phyloP scores from a whole-genome alignment of 2,113 vertebrate species.

The Glaucomys volans region DNA sequence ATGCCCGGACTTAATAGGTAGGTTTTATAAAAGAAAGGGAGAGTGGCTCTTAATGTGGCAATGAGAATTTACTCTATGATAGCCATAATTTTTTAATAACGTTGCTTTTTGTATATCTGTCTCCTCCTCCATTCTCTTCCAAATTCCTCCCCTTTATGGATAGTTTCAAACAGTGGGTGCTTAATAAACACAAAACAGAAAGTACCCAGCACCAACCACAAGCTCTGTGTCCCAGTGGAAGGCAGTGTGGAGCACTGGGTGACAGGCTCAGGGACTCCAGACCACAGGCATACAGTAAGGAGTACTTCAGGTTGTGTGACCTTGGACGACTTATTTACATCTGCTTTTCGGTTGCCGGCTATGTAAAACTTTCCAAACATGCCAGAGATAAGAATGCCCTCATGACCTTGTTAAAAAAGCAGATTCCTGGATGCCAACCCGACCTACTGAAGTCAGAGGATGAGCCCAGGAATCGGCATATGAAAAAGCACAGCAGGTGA shows the following conservation, averaged over 20 bases:
- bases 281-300: not conserved
- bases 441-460: not conserved
- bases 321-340: not conserved
- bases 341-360: not conserved
- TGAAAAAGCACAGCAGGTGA: not conserved
- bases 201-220: not conserved
- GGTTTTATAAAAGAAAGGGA: not conserved
- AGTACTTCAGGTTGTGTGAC: not conserved
- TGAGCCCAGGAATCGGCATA: not conserved
- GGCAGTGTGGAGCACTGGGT: not conserved
- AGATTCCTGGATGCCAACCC: not conserved
- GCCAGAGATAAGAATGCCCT: not conserved
- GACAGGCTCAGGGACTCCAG: not conserved
- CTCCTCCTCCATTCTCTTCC: not conserved
- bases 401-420: not conserved
- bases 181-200: not conserved
- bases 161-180: not conserved
- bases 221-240: not conserved
- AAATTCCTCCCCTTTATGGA: not conserved
- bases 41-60: not conserved
- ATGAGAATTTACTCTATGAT: not conserved
- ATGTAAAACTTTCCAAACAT: not conserved
- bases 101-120: not conserved
- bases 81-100: not conserved
- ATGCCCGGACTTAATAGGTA: too few species aligned